These are phyloP conservation scores for Cynocephalus volans DNA, from an alignment of 2,113 vertebrate species.

Conservation along the genomic window DNA sequence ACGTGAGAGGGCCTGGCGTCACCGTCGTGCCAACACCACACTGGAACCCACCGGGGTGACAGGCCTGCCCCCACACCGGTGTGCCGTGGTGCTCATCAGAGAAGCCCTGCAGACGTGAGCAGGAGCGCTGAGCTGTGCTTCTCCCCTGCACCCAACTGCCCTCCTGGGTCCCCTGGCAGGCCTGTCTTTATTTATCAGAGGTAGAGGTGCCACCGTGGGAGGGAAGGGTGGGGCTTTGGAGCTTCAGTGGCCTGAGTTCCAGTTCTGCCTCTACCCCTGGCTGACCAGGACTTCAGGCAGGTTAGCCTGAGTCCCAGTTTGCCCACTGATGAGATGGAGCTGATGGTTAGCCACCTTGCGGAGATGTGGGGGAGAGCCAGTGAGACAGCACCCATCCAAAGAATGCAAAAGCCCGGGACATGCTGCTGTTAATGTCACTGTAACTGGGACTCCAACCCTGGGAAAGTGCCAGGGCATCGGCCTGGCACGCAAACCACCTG, in stretches of 20 bases:
- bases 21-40: no score
- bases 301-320: not conserved
- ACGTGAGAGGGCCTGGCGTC: not conserved
- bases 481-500: not conserved
- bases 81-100: no score
- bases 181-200: not conserved
- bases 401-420: not conserved
- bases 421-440: not conserved
- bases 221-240: not conserved
- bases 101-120: not conserved
- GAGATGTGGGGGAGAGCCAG: not conserved
- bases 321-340: not conserved
- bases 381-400: not conserved
- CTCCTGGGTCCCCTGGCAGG: not conserved
- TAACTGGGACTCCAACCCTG: not conserved
- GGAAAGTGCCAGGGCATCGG: rapidly evolving
- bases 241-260: not conserved
- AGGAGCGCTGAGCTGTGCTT: no score
- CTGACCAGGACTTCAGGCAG: not conserved
- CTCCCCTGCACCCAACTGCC: not conserved
- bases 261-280: not conserved
- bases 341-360: not conserved
- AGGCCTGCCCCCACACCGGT: no score
- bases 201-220: not conserved
- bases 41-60: no score